Percentiles rank a stretch among this genome's conserved stretches.
These are phyloP conservation scores for Miniopterus natalensis DNA, from an alignment of 2,113 vertebrate species.

Conservation along the genomic window DNA sequence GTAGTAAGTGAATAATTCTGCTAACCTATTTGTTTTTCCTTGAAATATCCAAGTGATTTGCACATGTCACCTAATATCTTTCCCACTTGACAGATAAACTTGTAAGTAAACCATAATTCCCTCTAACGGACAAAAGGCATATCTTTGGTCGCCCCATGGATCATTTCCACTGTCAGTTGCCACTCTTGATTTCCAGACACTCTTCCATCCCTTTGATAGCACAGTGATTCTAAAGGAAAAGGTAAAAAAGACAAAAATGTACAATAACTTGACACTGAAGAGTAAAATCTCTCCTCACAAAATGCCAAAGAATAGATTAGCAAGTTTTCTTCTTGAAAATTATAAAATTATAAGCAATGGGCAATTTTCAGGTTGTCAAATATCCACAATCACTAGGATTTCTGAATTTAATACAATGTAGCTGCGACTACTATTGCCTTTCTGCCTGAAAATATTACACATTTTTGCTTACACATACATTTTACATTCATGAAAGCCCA, in stretches of 20 bases:
- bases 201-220: neutral
- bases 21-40: constrained; percentile 48
- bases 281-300: constrained; percentile 42
- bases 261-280: constrained; percentile 22
- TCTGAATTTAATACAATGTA: constrained; percentile 67
- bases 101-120: constrained; percentile 47
- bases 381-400: constrained; percentile 68
- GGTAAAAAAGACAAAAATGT: neutral
- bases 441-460: constrained; percentile 39
- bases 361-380: constrained; percentile 74
- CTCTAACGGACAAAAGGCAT: neutral
- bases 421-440: constrained; percentile 54
- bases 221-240: neutral
- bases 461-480: constrained; percentile 63
- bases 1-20: neutral
- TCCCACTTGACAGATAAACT: constrained; percentile 31
- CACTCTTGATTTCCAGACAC: constrained; percentile 29
- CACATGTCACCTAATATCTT: neutral
- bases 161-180: neutral
- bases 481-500: constrained; percentile 66
- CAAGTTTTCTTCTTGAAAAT: constrained; percentile 54
- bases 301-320: constrained; percentile 58
- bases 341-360: constrained; percentile 70
- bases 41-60: neutral
- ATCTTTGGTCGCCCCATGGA: neutral